These are phyloP conservation scores for Aspidapion aeneum DNA, from an alignment of 2,888 invertebrate genomes.

Conservation along the genomic window DNA sequence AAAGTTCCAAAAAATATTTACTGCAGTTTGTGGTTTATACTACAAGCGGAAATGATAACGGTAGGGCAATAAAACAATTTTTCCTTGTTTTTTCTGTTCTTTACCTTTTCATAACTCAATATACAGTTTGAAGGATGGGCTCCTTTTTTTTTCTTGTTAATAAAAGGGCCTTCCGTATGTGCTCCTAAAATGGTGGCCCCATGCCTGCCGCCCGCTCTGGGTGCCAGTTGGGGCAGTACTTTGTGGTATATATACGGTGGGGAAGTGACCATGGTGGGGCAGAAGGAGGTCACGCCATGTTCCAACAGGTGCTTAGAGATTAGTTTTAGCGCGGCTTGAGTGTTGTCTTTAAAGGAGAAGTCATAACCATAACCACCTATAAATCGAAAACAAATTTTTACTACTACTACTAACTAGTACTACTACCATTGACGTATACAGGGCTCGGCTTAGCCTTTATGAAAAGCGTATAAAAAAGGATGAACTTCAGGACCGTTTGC, in stretches of 20 bases:
- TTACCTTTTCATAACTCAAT: constrained; percentile 66
- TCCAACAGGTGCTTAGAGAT: constrained; percentile 78
- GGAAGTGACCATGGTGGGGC: constrained; percentile 95
- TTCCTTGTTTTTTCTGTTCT: background rate
- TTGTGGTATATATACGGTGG: constrained; percentile 72
- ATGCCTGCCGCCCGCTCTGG: constrained; percentile 61
- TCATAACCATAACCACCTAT: constrained; percentile 91
- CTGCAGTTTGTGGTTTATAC: too few relatives aligned
- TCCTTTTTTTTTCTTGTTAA: constrained; percentile 85
- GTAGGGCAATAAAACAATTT: background rate
- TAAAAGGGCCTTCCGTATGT: constrained; percentile 97
- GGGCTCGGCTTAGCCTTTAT: too few relatives aligned
- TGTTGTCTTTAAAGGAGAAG: constrained; percentile 72
- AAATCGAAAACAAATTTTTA: constrained; percentile 24
- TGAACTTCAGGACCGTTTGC: too few relatives aligned
- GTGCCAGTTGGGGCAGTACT: constrained; percentile 75
- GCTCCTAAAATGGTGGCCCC: constrained; percentile 89
- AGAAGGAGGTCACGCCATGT: constrained; percentile 96
- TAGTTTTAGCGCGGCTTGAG: constrained; percentile 65
- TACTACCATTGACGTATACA: too few relatives aligned
- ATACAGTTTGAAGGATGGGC: constrained; percentile 85
- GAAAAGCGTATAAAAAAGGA: too few relatives aligned
- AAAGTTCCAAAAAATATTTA: too few relatives aligned
- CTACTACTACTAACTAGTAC: too few relatives aligned
- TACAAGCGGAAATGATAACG: too few relatives aligned